Evolutionary conservation across 2,888 invertebrate species (phyloP).

Genomic region (Acanthoscelides obtectus): DNA sequence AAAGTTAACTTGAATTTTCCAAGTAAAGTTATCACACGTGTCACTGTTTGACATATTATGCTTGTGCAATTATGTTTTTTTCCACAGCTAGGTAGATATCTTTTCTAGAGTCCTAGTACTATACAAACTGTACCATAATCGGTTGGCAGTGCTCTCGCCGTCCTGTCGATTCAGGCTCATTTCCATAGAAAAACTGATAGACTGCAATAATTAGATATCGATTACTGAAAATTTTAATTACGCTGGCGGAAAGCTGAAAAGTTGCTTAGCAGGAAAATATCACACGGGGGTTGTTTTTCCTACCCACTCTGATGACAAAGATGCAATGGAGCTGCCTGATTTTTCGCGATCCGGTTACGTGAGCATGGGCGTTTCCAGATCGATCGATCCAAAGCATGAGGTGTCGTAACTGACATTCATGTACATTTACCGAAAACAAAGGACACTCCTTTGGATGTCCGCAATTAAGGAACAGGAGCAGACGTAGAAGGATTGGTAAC

Average conservation of each 20-base stretch:
- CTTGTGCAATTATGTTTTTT: too few species aligned
- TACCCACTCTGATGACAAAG: background rate
- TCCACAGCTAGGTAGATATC: too few species aligned
- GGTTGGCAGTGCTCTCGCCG: background rate
- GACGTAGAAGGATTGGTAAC: too few species aligned
- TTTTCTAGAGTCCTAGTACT: background rate
- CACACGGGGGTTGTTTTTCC: background rate
- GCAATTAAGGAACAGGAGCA: too few species aligned
- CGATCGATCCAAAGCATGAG: too few species aligned
- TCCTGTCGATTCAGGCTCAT: background rate
- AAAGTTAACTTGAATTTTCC: too few species aligned
- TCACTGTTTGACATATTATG: too few species aligned
- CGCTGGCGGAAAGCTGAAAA: background rate
- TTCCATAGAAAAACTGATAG: constrained; percentile 10
- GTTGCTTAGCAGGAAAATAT: background rate
- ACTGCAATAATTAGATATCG: constrained; percentile 14
- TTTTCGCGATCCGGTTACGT: background rate
- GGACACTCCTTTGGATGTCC: too few species aligned
- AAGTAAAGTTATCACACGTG: too few species aligned
- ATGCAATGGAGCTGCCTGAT: background rate
- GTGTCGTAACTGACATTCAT: too few species aligned
- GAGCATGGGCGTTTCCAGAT: background rate
- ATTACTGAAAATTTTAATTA: constrained; percentile 14
- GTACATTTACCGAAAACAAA: too few species aligned
- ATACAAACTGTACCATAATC: background rate